phyloP scores from a whole-genome alignment of 2,888 invertebrate species.

The Gortyna flavago region DNA sequence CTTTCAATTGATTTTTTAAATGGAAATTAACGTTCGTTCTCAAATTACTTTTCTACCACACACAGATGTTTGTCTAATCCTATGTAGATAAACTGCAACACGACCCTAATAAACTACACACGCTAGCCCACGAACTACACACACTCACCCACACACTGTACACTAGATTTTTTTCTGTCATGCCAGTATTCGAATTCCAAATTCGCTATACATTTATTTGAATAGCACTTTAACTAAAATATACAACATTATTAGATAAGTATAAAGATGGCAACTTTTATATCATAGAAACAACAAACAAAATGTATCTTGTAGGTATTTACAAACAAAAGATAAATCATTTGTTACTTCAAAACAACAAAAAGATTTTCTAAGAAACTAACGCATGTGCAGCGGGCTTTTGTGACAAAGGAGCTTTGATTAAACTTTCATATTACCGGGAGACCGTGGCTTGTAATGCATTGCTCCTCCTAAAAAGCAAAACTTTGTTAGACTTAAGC shows the following conservation, averaged over 20 bases:
- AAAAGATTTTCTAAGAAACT: constrained; percentile 14
- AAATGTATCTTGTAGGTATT: background rate
- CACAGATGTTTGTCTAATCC: too few species aligned
- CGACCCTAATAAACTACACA: background rate
- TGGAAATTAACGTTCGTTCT: background rate
- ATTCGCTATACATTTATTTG: background rate
- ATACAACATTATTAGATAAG: background rate
- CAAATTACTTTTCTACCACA: background rate
- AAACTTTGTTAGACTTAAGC: constrained; percentile 68
- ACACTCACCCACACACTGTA: background rate
- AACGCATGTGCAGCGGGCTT: constrained; percentile 52
- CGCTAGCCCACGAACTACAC: background rate
- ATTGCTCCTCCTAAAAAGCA: constrained; percentile 87
- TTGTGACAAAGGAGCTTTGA: constrained; percentile 60
- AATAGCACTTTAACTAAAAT: too few species aligned
- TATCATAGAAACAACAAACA: background rate
- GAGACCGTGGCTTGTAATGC: constrained; percentile 85
- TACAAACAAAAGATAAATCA: constrained; percentile 11
- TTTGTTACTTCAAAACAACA: background rate
- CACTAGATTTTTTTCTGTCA: background rate
- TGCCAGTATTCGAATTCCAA: background rate
- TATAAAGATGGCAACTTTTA: constrained; percentile 36
- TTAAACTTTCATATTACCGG: constrained; percentile 74
- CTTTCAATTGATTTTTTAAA: background rate
- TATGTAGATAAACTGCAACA: too few species aligned